These are phyloP conservation scores for Ceyx margarethae DNA, from an alignment of 2,113 vertebrate species.

Conservation along the genomic window DNA sequence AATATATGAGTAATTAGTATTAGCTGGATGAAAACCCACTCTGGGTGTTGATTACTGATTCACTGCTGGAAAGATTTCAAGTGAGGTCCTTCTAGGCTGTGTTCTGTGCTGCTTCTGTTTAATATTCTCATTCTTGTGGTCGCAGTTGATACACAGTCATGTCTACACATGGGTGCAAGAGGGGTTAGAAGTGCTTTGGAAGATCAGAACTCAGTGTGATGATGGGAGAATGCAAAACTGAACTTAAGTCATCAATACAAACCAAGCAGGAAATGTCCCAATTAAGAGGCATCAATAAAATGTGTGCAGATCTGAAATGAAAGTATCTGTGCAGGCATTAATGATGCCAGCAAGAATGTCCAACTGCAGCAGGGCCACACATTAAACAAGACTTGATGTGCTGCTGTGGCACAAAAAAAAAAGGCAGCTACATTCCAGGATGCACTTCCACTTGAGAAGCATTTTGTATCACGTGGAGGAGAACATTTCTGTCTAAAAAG, in stretches of 20 bases:
- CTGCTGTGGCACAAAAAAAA: not conserved
- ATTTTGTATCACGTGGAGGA: not conserved
- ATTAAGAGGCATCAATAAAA: not conserved
- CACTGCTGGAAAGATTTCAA: constrained; percentile 12
- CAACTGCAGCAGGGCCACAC: not conserved
- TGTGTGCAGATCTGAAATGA: not conserved
- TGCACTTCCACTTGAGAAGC: not conserved
- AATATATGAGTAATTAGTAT: too few species aligned
- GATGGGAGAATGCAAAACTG: not conserved
- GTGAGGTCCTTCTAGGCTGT: not conserved
- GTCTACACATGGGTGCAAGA: not conserved
- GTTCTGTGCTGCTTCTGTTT: not conserved
- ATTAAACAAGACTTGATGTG: not conserved
- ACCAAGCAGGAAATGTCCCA: not conserved
- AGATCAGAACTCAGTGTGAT: not conserved
- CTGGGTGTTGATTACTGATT: not conserved
- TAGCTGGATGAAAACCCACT: not conserved
- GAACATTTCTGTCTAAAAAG: not conserved
- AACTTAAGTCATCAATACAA: not conserved
- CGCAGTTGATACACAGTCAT: not conserved
- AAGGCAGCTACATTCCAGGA: not conserved
- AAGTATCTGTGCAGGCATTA: not conserved
- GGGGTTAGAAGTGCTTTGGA: not conserved
- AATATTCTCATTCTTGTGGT: constrained; percentile 2
- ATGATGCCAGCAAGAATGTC: not conserved